Base-by-base conservation (phyloP, 2,888 invertebrate genomes). In the Caenorhabditis uteleia region DNA sequence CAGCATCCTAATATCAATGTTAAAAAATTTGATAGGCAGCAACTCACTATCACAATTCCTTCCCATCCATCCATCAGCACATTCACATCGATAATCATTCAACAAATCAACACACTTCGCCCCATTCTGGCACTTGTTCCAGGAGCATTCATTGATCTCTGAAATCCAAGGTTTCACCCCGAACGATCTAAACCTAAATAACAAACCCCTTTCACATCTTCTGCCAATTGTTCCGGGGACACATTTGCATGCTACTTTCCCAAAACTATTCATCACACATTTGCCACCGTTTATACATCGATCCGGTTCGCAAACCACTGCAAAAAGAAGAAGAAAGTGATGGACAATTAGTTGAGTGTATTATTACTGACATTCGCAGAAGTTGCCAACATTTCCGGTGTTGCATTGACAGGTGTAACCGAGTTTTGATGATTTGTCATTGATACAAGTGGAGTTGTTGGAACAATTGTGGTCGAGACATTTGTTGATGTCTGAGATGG, bases 121-220 rank as follows among this genome's bases (percentile, higher is more conserved):
- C 3, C 59, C 65, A 31, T 74, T 71, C 39, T 64, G 44, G 38
- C 74, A 74, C 20, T 62, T 56, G 18, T 57, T 49, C 50, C 56
- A 66, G 8, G 57, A 57, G 40, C 74, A 74, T 45, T 74, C 74
- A 39, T 74, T 72, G n/a, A 74, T 61, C 51, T 72, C 74, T 74
- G 50, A 21, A 44, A 1, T 14, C 26, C 26, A 3, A 33, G 16
- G 16, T 7, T 33, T 33, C 16, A 33, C 33, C n/a, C 39, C 7
- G 8, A 8, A 18, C 8, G 21, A 39, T 18, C n/a, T n/a, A 33
- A 33, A 33, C 20, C 18, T 10, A 21, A 3, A 16, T 51, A 27
- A 16, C 42, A 10, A 26, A 72, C 72, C 72, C 47, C 65, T 20
- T 40, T 70, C 68, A 46, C 72, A 72, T 16, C 50, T 48, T 29